Evolutionary conservation across 2,797 vertebrate species (phyloP), one percentile per base, ranked within the genome.

Genomic region (Sciurus carolinensis): DNA sequence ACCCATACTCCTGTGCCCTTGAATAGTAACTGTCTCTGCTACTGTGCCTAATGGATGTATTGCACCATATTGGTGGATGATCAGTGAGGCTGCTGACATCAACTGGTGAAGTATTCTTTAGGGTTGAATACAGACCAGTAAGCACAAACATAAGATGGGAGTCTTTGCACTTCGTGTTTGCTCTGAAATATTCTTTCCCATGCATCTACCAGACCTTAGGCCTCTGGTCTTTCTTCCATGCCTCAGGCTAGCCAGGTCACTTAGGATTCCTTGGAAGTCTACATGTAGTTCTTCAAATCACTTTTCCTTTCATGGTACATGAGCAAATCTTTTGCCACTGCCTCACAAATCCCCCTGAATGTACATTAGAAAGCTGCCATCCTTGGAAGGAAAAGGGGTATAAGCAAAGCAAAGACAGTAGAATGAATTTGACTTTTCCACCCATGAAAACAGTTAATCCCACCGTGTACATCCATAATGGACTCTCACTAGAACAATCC

Each of bases 131-230:
- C 6, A 18, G 67, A 88, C 79, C n/a, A 11, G 5, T 13, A 59
- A 6, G n/a, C 1, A 1, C 86, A 75, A 30, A 20, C 0, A 0
- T 28, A 30, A 22, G 5, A 67, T 4, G 39, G 28, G 54, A 57
- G 14, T 42, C 28, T n/a, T 59, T 17, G 24, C 5, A 2, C 24
- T 64, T 64, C 1, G 3, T 59, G 22, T 10, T 13, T 24, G 7
- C 11, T 20, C 11, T 20, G 0, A 42, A 8, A 20, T 62, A 5
- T 36, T 82, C 0, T 85, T 47, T 26, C 26, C 75, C 9, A 30
- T 39, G 20, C 30, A 76, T 47, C 2, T n/a, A 10, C 3, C 4
- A 17, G n/a, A 64, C 0, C 5, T 22, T 17, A 66, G 66, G 36
- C 47, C 50, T 67, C 12, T 80, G 44, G 42, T 39, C 13, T 8